Evolutionary conservation across 1,140 invertebrate genomes (phyloP).

Genomic region (Atopsyche davidsoni): DNA sequence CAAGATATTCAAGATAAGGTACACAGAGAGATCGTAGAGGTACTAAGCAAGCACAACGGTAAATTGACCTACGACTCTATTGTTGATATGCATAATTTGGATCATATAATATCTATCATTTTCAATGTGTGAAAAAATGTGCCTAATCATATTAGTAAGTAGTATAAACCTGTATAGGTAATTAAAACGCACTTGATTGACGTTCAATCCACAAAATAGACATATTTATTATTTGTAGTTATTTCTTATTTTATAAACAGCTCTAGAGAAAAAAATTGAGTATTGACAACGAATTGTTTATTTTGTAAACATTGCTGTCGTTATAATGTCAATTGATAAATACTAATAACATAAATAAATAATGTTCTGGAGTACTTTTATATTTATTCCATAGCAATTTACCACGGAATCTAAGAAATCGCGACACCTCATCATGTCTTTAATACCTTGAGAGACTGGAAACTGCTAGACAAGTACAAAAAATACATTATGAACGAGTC

Average conservation of each 20-base stretch:
- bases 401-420: conserved; percentile 8
- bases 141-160: conserved; percentile 12
- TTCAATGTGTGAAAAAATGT: no score
- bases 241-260: no score
- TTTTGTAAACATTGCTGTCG: no score
- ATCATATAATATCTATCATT: no score
- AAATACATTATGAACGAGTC: not conserved
- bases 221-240: no score
- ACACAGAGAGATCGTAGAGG: conserved; percentile 42
- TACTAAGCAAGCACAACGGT: conserved; percentile 32
- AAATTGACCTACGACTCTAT: conserved; percentile 40
- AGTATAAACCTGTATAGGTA: conserved; percentile 13
- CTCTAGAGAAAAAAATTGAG: conserved; percentile 12
- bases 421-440: conserved; percentile 14
- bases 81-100: conserved; percentile 42
- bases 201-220: no score
- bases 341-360: conserved; percentile 18
- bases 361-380: conserved; percentile 21
- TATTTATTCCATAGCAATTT: conserved; percentile 23
- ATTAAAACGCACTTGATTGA: conserved; percentile 9
- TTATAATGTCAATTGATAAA: conserved; percentile 1
- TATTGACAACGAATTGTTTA: conserved; percentile 18
- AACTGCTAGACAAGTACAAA: not conserved
- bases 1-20: conserved; percentile 47
- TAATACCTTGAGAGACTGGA: conserved; percentile 17